phyloP scores from a whole-genome alignment of 2,888 invertebrate species.

The Apodemia zela region DNA sequence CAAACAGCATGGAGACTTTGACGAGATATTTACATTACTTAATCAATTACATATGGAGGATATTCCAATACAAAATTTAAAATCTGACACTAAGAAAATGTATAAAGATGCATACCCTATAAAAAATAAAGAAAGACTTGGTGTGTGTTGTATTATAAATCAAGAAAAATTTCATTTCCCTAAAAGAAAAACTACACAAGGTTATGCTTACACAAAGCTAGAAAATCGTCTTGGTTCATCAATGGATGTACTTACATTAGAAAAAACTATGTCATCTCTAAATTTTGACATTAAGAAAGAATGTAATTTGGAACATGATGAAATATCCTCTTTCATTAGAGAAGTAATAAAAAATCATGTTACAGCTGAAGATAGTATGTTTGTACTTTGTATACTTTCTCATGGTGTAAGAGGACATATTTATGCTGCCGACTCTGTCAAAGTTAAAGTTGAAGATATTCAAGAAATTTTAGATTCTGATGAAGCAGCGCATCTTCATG shows the following conservation, averaged over 20 bases:
- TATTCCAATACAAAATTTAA: slow-evolving; percentile 39
- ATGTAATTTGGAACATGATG: slow-evolving; percentile 50
- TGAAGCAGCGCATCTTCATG: slow-evolving; percentile 44
- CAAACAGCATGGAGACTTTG: slow-evolving; percentile 38
- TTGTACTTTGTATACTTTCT: slow-evolving; percentile 66
- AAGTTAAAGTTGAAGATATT: slow-evolving; percentile 61
- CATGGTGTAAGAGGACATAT: slow-evolving; percentile 67
- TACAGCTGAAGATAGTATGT: slow-evolving; percentile 55
- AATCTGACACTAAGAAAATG: slow-evolving; percentile 47
- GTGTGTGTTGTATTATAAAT: slow-evolving; percentile 66
- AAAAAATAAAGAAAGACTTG: slow-evolving; percentile 53
- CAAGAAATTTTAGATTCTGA: slow-evolving; percentile 60
- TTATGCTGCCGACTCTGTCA: slow-evolving; percentile 64
- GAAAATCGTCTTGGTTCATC: slow-evolving; percentile 53
- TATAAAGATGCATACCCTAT: slow-evolving; percentile 50
- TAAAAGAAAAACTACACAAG: slow-evolving; percentile 48
- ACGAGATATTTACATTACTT: slow-evolving; percentile 45
- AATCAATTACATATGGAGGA: slow-evolving; percentile 43
- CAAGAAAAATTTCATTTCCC: slow-evolving; percentile 65
- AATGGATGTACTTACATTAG: slow-evolving; percentile 48
- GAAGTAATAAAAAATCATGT: slow-evolving; percentile 48
- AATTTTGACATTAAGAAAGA: slow-evolving; percentile 56
- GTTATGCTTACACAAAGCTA: slow-evolving; percentile 36
- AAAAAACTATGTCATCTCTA: slow-evolving; percentile 53
- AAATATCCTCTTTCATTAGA: slow-evolving; percentile 54